Base-by-base conservation (phyloP, 2,113 vertebrate genomes). In the Motacilla tschutschensis region DNA sequence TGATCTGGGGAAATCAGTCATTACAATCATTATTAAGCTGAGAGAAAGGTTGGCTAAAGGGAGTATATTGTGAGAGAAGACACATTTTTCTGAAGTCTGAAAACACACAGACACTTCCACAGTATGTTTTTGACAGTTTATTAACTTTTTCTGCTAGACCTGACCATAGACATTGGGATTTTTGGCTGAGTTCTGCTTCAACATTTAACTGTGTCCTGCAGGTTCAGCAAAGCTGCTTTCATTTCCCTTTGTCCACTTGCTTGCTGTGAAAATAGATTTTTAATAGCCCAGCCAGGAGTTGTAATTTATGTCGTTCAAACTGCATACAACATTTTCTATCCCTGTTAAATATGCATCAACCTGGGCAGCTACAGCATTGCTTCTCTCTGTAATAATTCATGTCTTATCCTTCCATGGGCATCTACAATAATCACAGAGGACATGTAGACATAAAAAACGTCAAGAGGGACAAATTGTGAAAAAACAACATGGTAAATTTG, bases 231-330 rank as follows among this genome's bases (percentile, higher is more conserved):
- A 80, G 47, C 24, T 66, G 48, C 33, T 73, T 83, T 63, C 13
- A 65, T 63, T 83, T 85, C 55, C 31, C n/a, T 91, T 73, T 51
- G 57, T 87, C 73, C 33, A 58, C 40, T 66, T 72, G 10, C 33
- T 79, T 70, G 29, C 69, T 83, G 40, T 51, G 35, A 75, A 91
- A 92, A 85, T 35, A 80, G 41, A 64, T 89, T 80, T 80, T 78
- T 80, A 83, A 74, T 59, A 57, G 48, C 33, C n/a, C 21, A 74
- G 31, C 7, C 31, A 88, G 46, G 50, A 72, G 47, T 31, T 79
- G 73, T 67, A 75, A 78, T 46, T 64, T 59, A 33, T 18, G 50
- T 72, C 76, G 74, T 51, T 84, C 59, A 77, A 84, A 82, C 55
- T 41, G n/a, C 50, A 24, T 14, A 17, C 48, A 74, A 24, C 19